These are phyloP conservation scores for Pterostichus madidus DNA, from an alignment of 2,888 invertebrate species.

Conservation along the genomic window DNA sequence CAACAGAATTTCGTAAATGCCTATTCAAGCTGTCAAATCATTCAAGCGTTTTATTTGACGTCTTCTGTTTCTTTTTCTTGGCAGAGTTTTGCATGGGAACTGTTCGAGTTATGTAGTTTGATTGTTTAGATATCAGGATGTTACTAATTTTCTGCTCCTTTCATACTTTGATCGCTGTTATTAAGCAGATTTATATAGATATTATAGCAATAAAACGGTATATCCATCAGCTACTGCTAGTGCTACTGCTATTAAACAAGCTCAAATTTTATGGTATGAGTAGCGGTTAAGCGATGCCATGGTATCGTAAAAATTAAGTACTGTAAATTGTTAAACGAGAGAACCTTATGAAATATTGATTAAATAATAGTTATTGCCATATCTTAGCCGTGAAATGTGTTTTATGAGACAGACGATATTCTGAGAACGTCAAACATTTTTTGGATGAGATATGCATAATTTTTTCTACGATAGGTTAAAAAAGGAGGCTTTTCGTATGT, in stretches of 20 bases:
- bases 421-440: no score
- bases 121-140: conserved; percentile 39
- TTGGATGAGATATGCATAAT: no score
- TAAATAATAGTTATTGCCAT: no score
- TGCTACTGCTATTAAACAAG: not conserved
- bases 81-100: conserved; percentile 5
- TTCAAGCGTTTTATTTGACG: not conserved
- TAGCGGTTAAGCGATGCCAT: not conserved
- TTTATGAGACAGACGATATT: no score
- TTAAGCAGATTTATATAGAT: conserved; percentile 31
- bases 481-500: no score
- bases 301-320: not conserved
- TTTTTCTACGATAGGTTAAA: no score
- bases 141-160: conserved; percentile 20
- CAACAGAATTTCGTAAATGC: conserved; percentile 23
- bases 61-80: not conserved
- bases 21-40: not conserved
- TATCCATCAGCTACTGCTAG: not conserved
- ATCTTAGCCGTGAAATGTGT: no score
- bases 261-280: conserved; percentile 16
- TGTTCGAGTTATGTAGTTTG: not conserved
- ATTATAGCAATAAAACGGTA: conserved; percentile 30
- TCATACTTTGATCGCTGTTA: conserved; percentile 16
- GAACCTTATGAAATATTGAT: no score
- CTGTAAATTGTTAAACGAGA: no score